Evolutionary conservation across 2,797 vertebrate species (phyloP).

Genomic region (Ctenopoma multispine): DNA sequence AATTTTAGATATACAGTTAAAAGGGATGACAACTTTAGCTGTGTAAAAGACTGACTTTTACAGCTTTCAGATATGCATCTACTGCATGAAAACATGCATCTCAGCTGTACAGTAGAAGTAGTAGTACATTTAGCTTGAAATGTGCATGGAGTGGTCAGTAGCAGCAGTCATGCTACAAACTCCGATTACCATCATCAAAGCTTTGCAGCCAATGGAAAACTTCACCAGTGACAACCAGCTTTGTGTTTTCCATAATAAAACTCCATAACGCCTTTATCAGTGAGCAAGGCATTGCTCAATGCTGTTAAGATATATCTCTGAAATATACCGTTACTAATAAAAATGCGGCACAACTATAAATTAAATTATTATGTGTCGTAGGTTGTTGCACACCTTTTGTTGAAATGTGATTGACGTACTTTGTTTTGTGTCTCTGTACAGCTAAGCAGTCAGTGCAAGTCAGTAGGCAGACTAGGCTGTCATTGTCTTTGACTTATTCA

Average conservation of each 20-base stretch:
- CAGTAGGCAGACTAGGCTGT: conserved; percentile 51
- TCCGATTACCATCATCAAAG: conserved; percentile 4
- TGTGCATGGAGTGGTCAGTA: conserved; percentile 45
- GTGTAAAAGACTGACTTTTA: conserved; percentile 16
- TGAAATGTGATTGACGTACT: conserved; percentile 53
- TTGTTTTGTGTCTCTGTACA: conserved; percentile 43
- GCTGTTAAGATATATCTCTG: conserved; percentile 11
- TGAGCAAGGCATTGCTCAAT: conserved; percentile 9
- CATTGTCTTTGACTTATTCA: conserved; percentile 65
- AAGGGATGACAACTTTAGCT: conserved; percentile 23
- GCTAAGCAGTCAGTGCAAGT: conserved; percentile 35
- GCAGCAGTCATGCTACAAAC: conserved; percentile 25
- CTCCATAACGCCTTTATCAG: conserved; percentile 20
- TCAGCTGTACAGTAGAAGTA: conserved; percentile 39
- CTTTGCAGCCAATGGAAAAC: conserved; percentile 15
- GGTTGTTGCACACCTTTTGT: conserved; percentile 49
- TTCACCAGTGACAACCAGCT: conserved; percentile 8
- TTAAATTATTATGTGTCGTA: conserved; percentile 29
- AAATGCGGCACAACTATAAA: conserved; percentile 55
- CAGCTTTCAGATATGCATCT: conserved; percentile 34
- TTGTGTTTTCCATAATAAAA: conserved; percentile 30
- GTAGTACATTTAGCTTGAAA: conserved; percentile 43
- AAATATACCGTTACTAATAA: conserved; percentile 26
- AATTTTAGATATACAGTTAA: conserved; percentile 28
- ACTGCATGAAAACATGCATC: conserved; percentile 38